Evolutionary conservation across 2,888 invertebrate species (phyloP).

Genomic region (Colostygia pectinataria): DNA sequence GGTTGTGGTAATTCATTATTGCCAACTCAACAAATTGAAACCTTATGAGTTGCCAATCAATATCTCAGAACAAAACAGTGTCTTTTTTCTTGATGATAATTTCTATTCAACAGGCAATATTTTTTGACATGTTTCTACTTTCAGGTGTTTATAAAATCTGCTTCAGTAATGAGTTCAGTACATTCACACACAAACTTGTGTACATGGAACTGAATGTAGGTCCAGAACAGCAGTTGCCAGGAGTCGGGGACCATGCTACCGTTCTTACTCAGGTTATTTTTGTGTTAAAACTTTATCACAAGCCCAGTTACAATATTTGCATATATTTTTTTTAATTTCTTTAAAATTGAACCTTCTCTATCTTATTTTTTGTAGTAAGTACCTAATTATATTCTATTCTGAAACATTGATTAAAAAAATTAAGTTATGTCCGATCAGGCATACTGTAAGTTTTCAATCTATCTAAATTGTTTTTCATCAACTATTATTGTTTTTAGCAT

Average conservation of each 20-base stretch:
- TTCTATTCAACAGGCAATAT: too few species aligned
- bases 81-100: too few species aligned
- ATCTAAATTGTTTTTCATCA: too few species aligned
- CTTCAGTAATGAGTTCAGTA: slow-evolving; percentile 99
- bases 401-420: too few species aligned
- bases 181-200: slow-evolving; percentile 98
- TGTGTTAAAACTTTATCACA: too few species aligned
- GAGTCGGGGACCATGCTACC: slow-evolving; percentile 93
- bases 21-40: slow-evolving; percentile 5
- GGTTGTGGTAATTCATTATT: background rate
- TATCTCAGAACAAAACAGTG: background rate
- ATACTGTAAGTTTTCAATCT: too few species aligned
- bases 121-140: too few species aligned
- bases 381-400: too few species aligned
- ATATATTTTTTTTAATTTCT: background rate
- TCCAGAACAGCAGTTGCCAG: slow-evolving; percentile 92
- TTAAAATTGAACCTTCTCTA: too few species aligned
- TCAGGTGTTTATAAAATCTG: slow-evolving; percentile 93
- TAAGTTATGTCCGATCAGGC: too few species aligned
- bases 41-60: background rate
- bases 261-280: slow-evolving; percentile 93
- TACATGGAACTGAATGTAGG: slow-evolving; percentile 99
- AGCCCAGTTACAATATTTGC: background rate
- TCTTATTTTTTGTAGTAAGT: too few species aligned
- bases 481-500: too few species aligned